These are phyloP conservation scores for Lytechinus variegatus DNA, from an alignment of 35 echinoderm and acorn worm species.

Conservation along the genomic window DNA sequence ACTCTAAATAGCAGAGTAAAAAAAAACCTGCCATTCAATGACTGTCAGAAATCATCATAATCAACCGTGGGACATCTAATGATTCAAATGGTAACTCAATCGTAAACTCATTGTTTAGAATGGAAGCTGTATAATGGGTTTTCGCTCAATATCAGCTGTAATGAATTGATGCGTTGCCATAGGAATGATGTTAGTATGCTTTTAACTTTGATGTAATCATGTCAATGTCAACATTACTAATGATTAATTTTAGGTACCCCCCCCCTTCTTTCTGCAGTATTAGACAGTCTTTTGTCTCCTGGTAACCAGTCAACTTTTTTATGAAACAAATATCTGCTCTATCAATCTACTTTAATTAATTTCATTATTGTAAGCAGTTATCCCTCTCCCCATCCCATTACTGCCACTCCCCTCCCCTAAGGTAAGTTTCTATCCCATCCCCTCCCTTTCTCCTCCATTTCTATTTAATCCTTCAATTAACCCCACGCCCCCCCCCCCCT, in stretches of 20 bases:
- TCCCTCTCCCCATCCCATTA: no score
- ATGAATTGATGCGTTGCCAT: background rate
- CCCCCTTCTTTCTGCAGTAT: no score
- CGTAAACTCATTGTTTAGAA: background rate
- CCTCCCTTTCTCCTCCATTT: no score
- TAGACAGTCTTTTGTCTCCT: no score
- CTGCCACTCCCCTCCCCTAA: no score
- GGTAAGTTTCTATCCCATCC: no score
- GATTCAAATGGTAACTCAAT: background rate
- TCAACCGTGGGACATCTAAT: background rate
- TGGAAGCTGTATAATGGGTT: background rate
- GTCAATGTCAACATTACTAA: background rate
- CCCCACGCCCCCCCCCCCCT: no score
- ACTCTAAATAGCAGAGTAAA: background rate
- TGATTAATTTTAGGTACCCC: background rate
- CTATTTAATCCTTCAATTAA: no score
- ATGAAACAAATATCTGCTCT: no score
- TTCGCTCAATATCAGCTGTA: background rate
- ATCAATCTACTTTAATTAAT: no score
- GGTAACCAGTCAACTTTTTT: no score
- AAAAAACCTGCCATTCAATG: background rate
- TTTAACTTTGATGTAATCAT: background rate
- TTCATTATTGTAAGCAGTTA: no score
- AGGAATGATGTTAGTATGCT: background rate
- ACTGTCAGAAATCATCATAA: background rate